Evolutionary conservation across 2,888 invertebrate genomes (phyloP).

Genomic region (Lasioglossum zephyrum): DNA sequence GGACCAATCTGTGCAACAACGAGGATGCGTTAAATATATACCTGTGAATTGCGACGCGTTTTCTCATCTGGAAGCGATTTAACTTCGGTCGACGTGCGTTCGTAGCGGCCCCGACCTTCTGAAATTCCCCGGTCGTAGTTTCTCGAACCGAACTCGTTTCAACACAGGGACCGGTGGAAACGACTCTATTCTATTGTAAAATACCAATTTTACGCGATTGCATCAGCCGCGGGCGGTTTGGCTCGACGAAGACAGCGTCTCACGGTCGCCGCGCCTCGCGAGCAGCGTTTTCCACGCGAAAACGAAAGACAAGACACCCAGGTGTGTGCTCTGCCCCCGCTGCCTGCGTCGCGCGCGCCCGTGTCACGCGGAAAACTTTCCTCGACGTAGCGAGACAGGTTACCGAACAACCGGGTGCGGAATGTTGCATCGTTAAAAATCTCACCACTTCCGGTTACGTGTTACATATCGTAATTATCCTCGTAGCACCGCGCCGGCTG

Average conservation of each 20-base stretch:
- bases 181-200: conserved; percentile 48
- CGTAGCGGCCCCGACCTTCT: conserved; percentile 35
- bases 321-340: neutral
- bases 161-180: conserved; percentile 19
- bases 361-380: conserved; percentile 11
- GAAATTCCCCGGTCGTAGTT: conserved; percentile 23
- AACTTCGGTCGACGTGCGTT: neutral
- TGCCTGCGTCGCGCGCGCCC: neutral
- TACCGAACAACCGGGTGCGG: conserved; percentile 5
- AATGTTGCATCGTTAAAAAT: neutral
- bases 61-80: neutral
- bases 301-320: neutral
- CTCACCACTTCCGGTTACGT: neutral
- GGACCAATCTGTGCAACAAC: neutral
- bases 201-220: conserved; percentile 50
- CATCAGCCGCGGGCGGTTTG: conserved; percentile 45
- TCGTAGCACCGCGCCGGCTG: neutral
- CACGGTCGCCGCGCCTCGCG: neutral
- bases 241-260: conserved; percentile 13
- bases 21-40: conserved; percentile 2
- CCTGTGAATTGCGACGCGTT: neutral
- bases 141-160: conserved; percentile 1
- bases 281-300: neutral
- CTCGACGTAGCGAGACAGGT: neutral
- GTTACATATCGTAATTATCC: conserved; percentile 1